Evolutionary conservation across 2,888 invertebrate genomes (phyloP), one percentile per base, ranked within the genome.

Genomic region (Pemphredon lugubris): DNA sequence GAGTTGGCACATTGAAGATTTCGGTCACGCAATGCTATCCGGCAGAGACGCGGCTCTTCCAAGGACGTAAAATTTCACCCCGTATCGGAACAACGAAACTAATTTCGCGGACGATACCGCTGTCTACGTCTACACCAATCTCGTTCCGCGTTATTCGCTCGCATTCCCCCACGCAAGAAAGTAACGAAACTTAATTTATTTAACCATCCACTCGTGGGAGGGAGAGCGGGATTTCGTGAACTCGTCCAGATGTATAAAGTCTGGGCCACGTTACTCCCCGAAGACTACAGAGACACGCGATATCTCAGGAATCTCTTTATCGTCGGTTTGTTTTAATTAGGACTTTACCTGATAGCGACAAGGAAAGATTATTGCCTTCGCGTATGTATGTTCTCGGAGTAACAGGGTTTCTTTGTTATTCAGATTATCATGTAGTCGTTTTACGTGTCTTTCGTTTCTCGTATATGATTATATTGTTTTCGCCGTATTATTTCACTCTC

Each of bases 1-100:
- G 68, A 65, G 59, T 13, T 51, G 30, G 32, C 37, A 39, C 45
- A 67, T 80, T 68, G 64, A 44, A 73, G 74, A 79, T 80, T 78
- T 74, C 55, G 54, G 73, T 81, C 81, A 81, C 80, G 81, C 76
- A 80, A 67, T 54, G 61, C 59, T 65, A 65, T 64, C 66, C 66
- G 18, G 57, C 60, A 39, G 42, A 55, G 61, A 66, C 71, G 60
- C n/a, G n/a, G n/a, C 59, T 65, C 51, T 73, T 57, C 54, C 61
- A 61, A 63, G 57, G 60, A 67, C 60, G 65, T 71, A 80, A 80
- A 77, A 77, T 70, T 74, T 73, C 54, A 40, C 23, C 32, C 44
- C 6, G 26, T 58, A 39, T n/a, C 45, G 47, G 48, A 37, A 48
- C 69, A 50, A 71, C 75, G 63, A 64, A 73, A 63, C 61, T 79